phyloP scores from a whole-genome alignment of 2,888 invertebrate species.

The Cancer borealis region DNA sequence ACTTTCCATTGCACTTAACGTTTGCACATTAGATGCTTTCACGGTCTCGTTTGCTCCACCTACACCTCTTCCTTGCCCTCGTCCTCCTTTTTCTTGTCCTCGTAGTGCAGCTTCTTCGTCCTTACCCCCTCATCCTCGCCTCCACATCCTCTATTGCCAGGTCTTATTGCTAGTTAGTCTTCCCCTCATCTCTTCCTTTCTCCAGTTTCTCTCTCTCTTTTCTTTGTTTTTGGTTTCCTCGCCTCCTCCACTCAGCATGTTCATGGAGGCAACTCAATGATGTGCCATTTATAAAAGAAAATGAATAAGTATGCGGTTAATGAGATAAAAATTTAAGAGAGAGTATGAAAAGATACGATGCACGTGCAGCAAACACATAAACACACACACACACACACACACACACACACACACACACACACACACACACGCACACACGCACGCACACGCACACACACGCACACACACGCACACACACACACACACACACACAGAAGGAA shows the following conservation, averaged over 20 bases:
- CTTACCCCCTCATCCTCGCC: neutral
- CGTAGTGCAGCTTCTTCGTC: too few species aligned
- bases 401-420: neutral
- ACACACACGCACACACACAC: constrained; percentile 20
- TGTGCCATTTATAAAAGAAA: neutral
- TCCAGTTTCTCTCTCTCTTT: too few species aligned
- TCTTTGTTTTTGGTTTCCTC: too few species aligned
- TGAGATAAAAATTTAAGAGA: constrained; percentile 1
- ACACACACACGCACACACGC: neutral
- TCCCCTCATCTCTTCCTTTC: neutral
- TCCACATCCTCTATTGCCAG: neutral
- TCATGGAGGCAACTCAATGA: neutral
- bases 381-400: neutral
- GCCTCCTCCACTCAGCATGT: neutral
- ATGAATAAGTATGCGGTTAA: neutral
- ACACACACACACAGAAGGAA: neutral
- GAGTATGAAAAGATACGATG: constrained; percentile 8
- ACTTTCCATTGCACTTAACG: too few species aligned
- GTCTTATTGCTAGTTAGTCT: too few species aligned
- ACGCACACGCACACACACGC: neutral
- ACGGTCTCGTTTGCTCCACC: neutral
- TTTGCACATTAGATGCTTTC: too few species aligned
- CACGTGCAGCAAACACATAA: neutral
- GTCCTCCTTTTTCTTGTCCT: neutral
- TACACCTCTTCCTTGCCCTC: neutral